Evolutionary conservation across 2,797 vertebrate species (phyloP).

Genomic region (Pseudochirops corinnae): DNA sequence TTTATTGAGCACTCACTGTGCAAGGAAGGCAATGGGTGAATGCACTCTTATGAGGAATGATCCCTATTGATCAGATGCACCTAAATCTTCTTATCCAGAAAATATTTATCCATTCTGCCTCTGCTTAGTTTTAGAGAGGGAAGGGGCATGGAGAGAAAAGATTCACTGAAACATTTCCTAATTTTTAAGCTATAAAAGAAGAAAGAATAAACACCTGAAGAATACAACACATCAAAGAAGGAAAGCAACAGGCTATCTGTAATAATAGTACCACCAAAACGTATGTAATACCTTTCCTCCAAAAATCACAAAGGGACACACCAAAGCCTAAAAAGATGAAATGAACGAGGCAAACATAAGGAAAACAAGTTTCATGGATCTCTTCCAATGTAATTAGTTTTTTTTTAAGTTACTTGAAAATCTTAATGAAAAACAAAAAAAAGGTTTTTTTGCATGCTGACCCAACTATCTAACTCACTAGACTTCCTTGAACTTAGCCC

Average conservation of each 20-base stretch:
- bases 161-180: background rate
- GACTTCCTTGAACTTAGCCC: background rate
- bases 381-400: background rate
- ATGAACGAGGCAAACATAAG: conserved; percentile 4
- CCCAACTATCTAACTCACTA: background rate
- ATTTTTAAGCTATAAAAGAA: background rate
- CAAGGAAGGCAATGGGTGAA: too few relatives aligned
- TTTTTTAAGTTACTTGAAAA: background rate
- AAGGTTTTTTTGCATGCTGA: background rate
- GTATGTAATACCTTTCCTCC: conserved; percentile 29
- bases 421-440: background rate
- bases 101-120: background rate
- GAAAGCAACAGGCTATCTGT: background rate
- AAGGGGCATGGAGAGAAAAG: background rate
- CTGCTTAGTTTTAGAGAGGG: background rate
- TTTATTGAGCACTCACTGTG: too few relatives aligned
- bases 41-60: background rate
- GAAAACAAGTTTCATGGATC: background rate
- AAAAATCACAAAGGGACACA: conserved; percentile 8
- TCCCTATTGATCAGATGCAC: background rate
- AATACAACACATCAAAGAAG: background rate
- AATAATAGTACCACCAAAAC: conserved; percentile 29
- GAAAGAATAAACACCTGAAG: background rate
- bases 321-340: conserved; percentile 26
- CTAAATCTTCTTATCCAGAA: background rate